phyloP scores from a whole-genome alignment of 2,797 vertebrate species.

The Oreochromis grahami region DNA sequence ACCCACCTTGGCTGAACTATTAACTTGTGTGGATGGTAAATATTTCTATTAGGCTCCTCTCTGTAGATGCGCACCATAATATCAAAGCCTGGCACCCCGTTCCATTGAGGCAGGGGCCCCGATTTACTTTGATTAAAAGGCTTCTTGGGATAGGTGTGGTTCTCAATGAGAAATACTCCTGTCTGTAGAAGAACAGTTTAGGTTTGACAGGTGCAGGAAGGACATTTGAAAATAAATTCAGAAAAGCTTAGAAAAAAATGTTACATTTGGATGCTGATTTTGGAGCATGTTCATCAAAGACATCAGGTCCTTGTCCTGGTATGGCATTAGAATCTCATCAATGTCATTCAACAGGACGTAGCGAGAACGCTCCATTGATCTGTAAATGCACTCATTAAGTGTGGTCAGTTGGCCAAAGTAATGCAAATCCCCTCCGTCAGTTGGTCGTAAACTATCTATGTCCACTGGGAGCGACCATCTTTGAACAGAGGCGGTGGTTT shows the following conservation, averaged over 20 bases:
- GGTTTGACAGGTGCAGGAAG: not conserved
- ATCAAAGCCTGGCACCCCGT: constrained; percentile 52
- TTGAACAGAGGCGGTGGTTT: too few species aligned
- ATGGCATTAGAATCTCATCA: constrained; percentile 69
- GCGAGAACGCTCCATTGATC: constrained; percentile 59
- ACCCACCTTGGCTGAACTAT: constrained; percentile 53
- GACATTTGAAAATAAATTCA: not conserved
- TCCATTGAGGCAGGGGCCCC: constrained; percentile 31
- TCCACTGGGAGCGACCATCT: too few species aligned
- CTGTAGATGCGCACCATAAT: constrained; percentile 63
- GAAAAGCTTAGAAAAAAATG: not conserved
- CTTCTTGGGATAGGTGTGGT: constrained; percentile 70
- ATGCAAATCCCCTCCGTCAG: too few species aligned
- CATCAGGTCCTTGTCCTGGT: constrained; percentile 33
- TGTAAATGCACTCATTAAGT: constrained; percentile 72
- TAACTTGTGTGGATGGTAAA: constrained; percentile 47
- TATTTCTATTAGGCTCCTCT: not conserved
- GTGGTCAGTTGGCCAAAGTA: too few species aligned
- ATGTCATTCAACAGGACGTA: constrained; percentile 66
- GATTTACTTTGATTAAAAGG: constrained; percentile 26
- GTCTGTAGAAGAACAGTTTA: not conserved
- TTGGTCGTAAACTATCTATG: too few species aligned
- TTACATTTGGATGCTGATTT: constrained; percentile 16
- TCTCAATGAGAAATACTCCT: constrained; percentile 72
- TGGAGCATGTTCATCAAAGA: constrained; percentile 51